Evolutionary conservation across 2,888 invertebrate species (phyloP), one percentile per base, ranked within the genome.

Genomic region (Julus scanicus): DNA sequence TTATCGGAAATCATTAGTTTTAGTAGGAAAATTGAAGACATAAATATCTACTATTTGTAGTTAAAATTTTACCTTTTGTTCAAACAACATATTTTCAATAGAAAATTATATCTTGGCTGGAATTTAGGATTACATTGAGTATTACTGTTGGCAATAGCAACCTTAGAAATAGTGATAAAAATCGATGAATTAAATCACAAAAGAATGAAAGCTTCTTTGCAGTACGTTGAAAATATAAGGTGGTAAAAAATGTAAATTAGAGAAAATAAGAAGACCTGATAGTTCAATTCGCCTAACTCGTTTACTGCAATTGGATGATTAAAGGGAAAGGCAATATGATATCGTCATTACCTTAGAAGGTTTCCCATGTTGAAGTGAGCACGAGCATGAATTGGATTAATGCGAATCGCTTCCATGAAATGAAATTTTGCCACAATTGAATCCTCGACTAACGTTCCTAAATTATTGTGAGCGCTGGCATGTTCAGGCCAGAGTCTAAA

Each of bases 301-400:
- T 71, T 71, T 29, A 29, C 29, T 29, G 29, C 20, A 5, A 71
- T 29, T 29, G 71, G 11, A 29, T 29, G 71, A 29, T 29, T 71
- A 71, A 71, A 29, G 71, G 11, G 9, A 29, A n/a, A 71, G 71
- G 8, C 1, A 9, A 29, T 71, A 29, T 71, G 71, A 71, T n/a
- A 71, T 71, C 29, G 20, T 71, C 71, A 71, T 94, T 92, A 96
- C 96, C 96, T 95, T 93, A 95, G 96, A 63, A 97, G 93, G 91
- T 95, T 95, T 37, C 96, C 97, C 88, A 97, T 94, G 92, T 97
- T 97, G 92, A 96, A 96, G 92, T 96, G 95, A 53, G 97, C 97
- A 91, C 96, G 96, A 88, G 96, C 95, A 91, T 97, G 97, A 89
- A 95, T 94, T 3, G 95, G 94, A 90, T 95, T 95, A 91, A 95